Evolutionary conservation across 2,888 invertebrate genomes (phyloP).

Genomic region (Hecatera dysodea): DNA sequence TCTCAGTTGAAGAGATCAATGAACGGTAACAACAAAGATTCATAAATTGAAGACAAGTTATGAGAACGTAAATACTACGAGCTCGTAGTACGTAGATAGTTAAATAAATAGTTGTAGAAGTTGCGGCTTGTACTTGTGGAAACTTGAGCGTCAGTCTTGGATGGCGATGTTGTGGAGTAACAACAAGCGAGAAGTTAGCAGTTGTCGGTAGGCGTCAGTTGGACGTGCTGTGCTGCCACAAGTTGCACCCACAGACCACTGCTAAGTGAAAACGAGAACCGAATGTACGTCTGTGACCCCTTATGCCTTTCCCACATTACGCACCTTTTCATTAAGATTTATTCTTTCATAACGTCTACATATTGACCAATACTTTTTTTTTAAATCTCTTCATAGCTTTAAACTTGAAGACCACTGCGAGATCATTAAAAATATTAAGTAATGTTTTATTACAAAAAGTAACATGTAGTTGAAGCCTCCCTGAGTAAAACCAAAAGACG

Average conservation of each 20-base stretch:
- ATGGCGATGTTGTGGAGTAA: constrained; percentile 42
- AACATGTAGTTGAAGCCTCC: not conserved
- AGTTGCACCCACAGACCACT: constrained; percentile 66
- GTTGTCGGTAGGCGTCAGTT: constrained; percentile 51
- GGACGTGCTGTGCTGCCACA: constrained; percentile 49
- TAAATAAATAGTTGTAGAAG: constrained; percentile 47
- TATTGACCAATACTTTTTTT: constrained; percentile 13
- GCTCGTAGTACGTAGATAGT: constrained; percentile 42
- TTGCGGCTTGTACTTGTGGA: constrained; percentile 45
- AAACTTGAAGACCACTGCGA: not conserved
- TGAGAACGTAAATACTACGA: constrained; percentile 41
- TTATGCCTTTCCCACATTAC: constrained; percentile 73
- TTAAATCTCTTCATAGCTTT: not conserved
- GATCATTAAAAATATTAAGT: constrained; percentile 1
- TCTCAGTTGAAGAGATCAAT: constrained; percentile 20
- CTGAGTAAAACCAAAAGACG: constrained; percentile 20
- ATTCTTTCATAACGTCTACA: constrained; percentile 34
- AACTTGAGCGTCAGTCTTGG: constrained; percentile 48
- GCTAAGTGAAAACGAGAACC: constrained; percentile 77
- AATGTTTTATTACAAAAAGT: constrained; percentile 3
- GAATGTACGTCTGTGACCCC: constrained; percentile 76
- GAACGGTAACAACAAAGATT: constrained; percentile 37
- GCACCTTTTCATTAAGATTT: constrained; percentile 40
- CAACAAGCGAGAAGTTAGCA: constrained; percentile 52
- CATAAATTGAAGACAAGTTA: constrained; percentile 27